Base-by-base conservation (phyloP, 2,797 vertebrate genomes). In the Tenualosa ilisha region DNA sequence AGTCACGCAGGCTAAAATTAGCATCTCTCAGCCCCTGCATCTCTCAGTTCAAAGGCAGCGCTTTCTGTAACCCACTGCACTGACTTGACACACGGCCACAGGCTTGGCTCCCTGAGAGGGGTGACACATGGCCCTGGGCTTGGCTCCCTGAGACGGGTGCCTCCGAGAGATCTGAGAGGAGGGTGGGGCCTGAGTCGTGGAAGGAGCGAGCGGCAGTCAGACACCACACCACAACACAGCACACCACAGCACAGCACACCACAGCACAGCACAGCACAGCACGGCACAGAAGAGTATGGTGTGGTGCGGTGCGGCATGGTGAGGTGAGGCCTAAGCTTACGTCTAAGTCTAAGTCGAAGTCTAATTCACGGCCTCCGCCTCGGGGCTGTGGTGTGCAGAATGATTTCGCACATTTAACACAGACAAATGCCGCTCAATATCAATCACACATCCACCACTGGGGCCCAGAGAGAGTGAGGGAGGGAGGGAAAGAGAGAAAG, bases 41-140 rank as follows among this genome's bases (percentile, higher is more conserved):
- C 68, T 81, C 43, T 31, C 31, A 12, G 72, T 85, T 84, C 61
- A 49, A 83, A 88, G 51, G 61, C 56, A 8, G 65, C 75, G 68
- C 85, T 81, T 85, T 68, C 5, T 56, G 31, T 7, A 68, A 65
- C 82, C 72, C 53, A 82, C 31, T 31, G 81, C 31, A 59, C 49
- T 72, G 61, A 83, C 43, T 84, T 83, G 26, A 56, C 84, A 20
- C 50, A 68, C 20, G 72, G 31, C 59, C 31, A 8, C 2, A 5
- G 59, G 59, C 59, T 22, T 20, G 17, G 20, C 56, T 59, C 56
- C 0, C 65, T 72, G 65, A 72, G 2, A 40, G 24, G 24, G 63
- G 2, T 83, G 26, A 56, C 84, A 20, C 50, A 68, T 15, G 72
- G 31, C 59, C 31, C 1, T 0, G 22, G 59, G 59, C 59, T 22